Evolutionary conservation across 2,113 vertebrate genomes (phyloP).

Genomic region (Pelobates fuscus): DNA sequence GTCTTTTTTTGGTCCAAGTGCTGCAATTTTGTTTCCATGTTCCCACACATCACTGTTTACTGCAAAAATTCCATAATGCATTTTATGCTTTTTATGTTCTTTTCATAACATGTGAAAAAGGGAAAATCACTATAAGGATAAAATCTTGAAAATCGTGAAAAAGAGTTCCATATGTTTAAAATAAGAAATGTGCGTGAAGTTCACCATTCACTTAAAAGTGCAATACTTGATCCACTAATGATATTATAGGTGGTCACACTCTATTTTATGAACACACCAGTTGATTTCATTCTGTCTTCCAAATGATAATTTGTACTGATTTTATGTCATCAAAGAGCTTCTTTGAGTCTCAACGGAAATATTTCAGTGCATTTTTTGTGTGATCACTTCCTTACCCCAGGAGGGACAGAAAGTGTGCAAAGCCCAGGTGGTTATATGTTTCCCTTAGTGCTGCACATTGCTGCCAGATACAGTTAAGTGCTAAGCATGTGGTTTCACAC

Average conservation of each 20-base stretch:
- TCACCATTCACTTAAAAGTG: conserved; percentile 67
- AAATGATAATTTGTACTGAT: neutral
- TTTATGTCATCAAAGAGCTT: neutral
- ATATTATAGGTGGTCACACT: conserved; percentile 28
- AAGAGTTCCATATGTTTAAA: no score
- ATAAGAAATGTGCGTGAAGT: neutral
- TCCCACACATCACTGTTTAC: no score
- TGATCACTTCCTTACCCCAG: neutral
- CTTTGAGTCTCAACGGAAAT: neutral
- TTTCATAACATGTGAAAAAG: no score
- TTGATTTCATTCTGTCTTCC: neutral
- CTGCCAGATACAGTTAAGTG: conserved; percentile 13
- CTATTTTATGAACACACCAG: neutral
- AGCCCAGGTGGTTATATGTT: conserved; percentile 11
- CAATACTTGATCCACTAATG: conserved; percentile 72
- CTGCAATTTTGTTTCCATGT: no score
- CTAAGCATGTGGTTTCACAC: conserved; percentile 31
- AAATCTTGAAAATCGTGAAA: no score
- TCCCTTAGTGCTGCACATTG: conserved; percentile 23
- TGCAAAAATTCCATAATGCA: no score
- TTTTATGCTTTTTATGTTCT: no score
- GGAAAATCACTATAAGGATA: neutral
- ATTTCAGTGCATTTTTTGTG: neutral
- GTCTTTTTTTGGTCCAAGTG: no score
- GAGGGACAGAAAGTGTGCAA: conserved; percentile 14